These are phyloP conservation scores for Caiman crocodilus DNA, from an alignment of 2,797 vertebrate genomes.

Conservation along the genomic window DNA sequence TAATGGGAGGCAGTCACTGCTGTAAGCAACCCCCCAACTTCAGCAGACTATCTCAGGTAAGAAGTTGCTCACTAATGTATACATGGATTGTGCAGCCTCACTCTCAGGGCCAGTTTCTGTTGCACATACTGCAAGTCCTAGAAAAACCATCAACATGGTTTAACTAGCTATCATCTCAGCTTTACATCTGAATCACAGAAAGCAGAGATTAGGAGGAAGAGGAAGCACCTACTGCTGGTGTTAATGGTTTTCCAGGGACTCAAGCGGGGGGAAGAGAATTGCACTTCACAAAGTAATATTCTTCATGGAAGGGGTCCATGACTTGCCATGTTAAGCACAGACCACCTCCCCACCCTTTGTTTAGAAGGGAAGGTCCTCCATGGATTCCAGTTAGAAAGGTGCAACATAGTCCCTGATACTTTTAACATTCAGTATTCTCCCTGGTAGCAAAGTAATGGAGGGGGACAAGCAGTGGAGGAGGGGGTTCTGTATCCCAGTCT, in stretches of 20 bases:
- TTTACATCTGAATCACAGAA: too few relatives aligned
- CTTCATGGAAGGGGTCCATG: background rate
- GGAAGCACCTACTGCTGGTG: too few relatives aligned
- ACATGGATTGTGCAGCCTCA: background rate
- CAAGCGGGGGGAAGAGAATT: too few relatives aligned
- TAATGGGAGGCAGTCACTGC: background rate
- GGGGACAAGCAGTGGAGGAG: too few relatives aligned
- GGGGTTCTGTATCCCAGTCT: background rate
- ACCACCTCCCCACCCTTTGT: background rate
- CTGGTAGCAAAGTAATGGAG: too few relatives aligned
- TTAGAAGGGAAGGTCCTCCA: background rate
- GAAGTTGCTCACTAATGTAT: background rate
- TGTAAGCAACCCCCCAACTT: background rate
- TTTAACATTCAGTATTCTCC: background rate
- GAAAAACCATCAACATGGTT: too few relatives aligned
- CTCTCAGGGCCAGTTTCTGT: too few relatives aligned
- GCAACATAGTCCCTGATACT: background rate
- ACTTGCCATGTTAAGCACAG: background rate
- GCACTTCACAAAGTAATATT: background rate
- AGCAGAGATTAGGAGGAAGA: too few relatives aligned
- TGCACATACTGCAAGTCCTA: too few relatives aligned
- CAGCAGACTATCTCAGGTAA: background rate
- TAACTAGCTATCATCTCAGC: too few relatives aligned
- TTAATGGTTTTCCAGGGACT: too few relatives aligned
- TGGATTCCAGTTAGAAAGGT: background rate